Evolutionary conservation across 2,113 vertebrate species (phyloP), one percentile per base, ranked within the genome.

Genomic region (Aegotheles bennettii): DNA sequence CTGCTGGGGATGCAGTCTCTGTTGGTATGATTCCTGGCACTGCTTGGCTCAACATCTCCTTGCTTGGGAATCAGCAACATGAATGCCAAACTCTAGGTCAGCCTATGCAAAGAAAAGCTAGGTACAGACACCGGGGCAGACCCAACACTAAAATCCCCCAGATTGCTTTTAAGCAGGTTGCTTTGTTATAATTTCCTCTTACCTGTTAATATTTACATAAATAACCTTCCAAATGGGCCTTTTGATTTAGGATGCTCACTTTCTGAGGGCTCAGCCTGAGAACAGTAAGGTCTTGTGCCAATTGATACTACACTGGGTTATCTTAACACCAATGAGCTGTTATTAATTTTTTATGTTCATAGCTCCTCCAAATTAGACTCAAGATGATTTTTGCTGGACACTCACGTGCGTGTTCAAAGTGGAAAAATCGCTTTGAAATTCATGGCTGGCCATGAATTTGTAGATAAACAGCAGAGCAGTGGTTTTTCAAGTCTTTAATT

Each of bases 281-380:
- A 43, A 17, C 16, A 50, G 11, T 26, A 5, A 45, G 64, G 10
- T 23, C 40, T 74, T 7, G 1, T 16, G 56, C 47, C 84, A 60
- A 1, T 3, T 50, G 18, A 56, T 28, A 33, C n/a, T n/a, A n/a
- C n/a, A n/a, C n/a, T 17, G 8, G 18, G 6, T 23, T 18, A 35
- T 33, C 3, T 2, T 29, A 74, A 54, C 16, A 40, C 11, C 0
- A 0, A 18, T 0, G 2, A 45, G 36, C 13, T 59, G 3, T 14
- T 63, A 53, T 1, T 36, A 26, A 76, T 67, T 57, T 68, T 64
- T 82, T 57, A 36, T 61, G 36, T 45, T 23, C 20, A 8, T 2
- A 20, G 24, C 21, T 74, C 60, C 75, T 80, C 79, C 61, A 83
- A 92, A 56, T 21, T 11, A 87, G 25, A 76, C 26, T 47, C 5